Evolutionary conservation across 64 coral and sea anemone species (phyloP), one percentile per base, ranked within the genome.

Genomic region (Montipora capricornis): DNA sequence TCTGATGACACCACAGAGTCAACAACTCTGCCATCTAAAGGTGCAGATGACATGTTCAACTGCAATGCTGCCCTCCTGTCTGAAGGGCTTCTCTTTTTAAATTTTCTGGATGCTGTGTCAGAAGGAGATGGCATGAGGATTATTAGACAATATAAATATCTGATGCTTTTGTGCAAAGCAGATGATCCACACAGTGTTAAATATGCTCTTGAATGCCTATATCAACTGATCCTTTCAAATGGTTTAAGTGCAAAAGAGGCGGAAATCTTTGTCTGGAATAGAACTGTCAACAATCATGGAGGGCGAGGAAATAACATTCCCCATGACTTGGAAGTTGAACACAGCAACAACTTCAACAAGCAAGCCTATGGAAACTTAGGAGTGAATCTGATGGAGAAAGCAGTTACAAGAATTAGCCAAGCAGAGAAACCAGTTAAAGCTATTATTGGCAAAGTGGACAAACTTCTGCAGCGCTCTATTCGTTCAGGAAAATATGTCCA

Each of bases 81-180:
- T 71, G 91, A 93, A 13, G 91, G 91, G 11, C 73, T 93, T 8
- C 69, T 87, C 50, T 93, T 93, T 57, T 59, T 93, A 47, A 93
- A 87, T 57, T 87, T 93, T 58, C 46, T 93, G 20, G 91, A 93
- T 87, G 70, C 91, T 57, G 76, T 93, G 2, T 19, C 53, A 64
- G 91, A 93, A 46, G 91, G 73, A 47, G 91, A 93, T 87, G 91
- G 82, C 19, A 49, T 45, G 7, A 44, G 91, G 86, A 78, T 93
- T 17, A 68, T 87, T 15, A 20, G 82, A 15, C 82, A 93, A 24
- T 93, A 78, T 62, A 93, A 93, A 70, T 93, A 78, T 64, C 74
- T 93, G 24, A 78, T 93, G 74, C 44, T 87, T 10, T 68, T 24
- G 44, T 93, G 81, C 51, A 93, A 87, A 67, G 73, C 76, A 26